These are phyloP conservation scores for Clarias platycephalus DNA, from an alignment of 2,797 vertebrate genomes.

Conservation along the genomic window DNA sequence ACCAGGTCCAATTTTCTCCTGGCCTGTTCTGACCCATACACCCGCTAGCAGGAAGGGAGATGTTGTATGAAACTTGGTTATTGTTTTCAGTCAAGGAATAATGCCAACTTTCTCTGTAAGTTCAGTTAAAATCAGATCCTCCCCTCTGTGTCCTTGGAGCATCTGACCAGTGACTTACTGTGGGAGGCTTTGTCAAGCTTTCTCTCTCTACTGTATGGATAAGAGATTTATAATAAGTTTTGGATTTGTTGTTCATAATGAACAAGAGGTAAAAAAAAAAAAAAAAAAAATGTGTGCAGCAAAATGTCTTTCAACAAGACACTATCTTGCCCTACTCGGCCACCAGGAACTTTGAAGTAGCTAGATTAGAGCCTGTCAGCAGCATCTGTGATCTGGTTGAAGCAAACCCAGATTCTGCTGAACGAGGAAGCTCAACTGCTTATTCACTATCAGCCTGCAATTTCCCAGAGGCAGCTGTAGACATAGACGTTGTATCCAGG, in stretches of 20 bases:
- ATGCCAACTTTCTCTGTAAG: constrained; percentile 8
- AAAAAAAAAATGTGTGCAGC: background rate
- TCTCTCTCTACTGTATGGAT: background rate
- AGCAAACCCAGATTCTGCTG: background rate
- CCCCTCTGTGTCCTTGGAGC: constrained; percentile 3
- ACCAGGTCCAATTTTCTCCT: constrained; percentile 38
- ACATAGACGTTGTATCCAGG: background rate
- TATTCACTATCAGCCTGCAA: constrained; percentile 6
- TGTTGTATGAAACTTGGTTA: constrained; percentile 7
- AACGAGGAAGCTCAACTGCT: background rate
- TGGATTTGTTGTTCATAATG: constrained; percentile 11
- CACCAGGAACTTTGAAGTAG: background rate
- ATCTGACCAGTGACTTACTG: background rate
- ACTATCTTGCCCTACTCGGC: background rate
- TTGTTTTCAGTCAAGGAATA: constrained; percentile 21
- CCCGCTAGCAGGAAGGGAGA: background rate
- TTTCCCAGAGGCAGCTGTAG: background rate
- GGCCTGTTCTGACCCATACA: constrained; percentile 18
- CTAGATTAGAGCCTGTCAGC: background rate
- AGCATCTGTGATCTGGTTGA: background rate
- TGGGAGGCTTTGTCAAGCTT: background rate
- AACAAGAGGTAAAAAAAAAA: background rate
- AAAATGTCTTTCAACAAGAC: constrained; percentile 10
- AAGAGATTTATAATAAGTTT: background rate
- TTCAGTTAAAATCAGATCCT: background rate